A percentile compares a stretch with the other conserved stretches of the same genome.
Evolutionary conservation across 2,888 invertebrate genomes (phyloP).

Genomic region (Phasia obesa): DNA sequence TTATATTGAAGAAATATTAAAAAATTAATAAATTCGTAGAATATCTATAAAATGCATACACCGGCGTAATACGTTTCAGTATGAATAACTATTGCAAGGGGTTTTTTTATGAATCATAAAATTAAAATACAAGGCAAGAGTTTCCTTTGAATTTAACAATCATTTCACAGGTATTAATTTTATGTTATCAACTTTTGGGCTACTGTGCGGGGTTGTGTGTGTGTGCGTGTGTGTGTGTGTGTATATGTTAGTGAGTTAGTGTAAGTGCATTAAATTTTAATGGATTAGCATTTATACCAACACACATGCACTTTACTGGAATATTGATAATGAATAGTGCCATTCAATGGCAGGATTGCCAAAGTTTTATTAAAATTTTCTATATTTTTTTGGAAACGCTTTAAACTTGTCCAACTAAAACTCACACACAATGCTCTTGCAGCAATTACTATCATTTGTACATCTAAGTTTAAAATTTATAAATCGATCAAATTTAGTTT

Average conservation of each 20-base stretch:
- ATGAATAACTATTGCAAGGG: conserved; percentile 11
- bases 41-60: conserved; percentile 25
- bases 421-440: too few species aligned
- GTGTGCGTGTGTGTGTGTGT: background rate
- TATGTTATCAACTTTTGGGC: conserved; percentile 50
- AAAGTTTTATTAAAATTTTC: background rate
- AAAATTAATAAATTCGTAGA: conserved; percentile 57
- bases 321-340: conserved; percentile 4
- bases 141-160: conserved; percentile 62
- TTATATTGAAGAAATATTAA: conserved; percentile 40
- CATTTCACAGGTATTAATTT: conserved; percentile 60
- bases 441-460: too few species aligned
- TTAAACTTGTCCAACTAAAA: too few species aligned
- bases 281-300: conserved; percentile 41
- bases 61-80: background rate
- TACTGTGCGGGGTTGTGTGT: conserved; percentile 38
- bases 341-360: conserved; percentile 29
- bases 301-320: background rate
- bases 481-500: too few species aligned
- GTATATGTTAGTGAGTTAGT: background rate
- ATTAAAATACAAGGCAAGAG: conserved; percentile 6
- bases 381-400: too few species aligned
- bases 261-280: conserved; percentile 21
- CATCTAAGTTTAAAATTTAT: too few species aligned
- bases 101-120: conserved; percentile 66